These are phyloP conservation scores for Microcebus griseorufus DNA, from an alignment of 2,113 vertebrate genomes.

Conservation along the genomic window DNA sequence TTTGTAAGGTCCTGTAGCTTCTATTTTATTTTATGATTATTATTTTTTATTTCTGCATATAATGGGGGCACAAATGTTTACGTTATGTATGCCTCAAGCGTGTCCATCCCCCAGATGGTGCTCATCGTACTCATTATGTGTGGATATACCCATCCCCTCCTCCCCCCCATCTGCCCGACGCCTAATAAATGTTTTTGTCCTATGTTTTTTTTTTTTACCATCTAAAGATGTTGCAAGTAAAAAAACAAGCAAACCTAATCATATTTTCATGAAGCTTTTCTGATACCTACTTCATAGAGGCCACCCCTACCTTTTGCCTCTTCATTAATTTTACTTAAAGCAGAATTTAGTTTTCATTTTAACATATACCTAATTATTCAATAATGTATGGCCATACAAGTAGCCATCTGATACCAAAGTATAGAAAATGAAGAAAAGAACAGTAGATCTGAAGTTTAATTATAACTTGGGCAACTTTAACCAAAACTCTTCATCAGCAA, in stretches of 20 bases:
- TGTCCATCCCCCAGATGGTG: too few species aligned
- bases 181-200: not conserved
- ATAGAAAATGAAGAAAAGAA: not conserved
- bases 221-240: not conserved
- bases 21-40: not conserved
- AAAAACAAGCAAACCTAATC: not conserved
- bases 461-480: not conserved
- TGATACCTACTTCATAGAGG: not conserved
- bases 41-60: too few species aligned
- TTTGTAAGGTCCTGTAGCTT: not conserved
- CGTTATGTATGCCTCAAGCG: too few species aligned
- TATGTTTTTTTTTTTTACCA: not conserved
- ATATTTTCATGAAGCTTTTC: not conserved
- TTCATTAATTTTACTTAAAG: constrained; percentile 19
- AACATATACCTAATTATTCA: not conserved
- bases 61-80: too few species aligned
- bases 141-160: too few species aligned
- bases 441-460: not conserved
- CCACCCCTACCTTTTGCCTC: not conserved
- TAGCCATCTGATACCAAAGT: not conserved
- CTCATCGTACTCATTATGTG: too few species aligned
- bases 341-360: not conserved
- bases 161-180: too few species aligned
- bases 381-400: not conserved
- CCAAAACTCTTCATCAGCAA: not conserved